Evolutionary conservation across 2,113 vertebrate species (phyloP).

Genomic region (Micronycteris hirsuta): DNA sequence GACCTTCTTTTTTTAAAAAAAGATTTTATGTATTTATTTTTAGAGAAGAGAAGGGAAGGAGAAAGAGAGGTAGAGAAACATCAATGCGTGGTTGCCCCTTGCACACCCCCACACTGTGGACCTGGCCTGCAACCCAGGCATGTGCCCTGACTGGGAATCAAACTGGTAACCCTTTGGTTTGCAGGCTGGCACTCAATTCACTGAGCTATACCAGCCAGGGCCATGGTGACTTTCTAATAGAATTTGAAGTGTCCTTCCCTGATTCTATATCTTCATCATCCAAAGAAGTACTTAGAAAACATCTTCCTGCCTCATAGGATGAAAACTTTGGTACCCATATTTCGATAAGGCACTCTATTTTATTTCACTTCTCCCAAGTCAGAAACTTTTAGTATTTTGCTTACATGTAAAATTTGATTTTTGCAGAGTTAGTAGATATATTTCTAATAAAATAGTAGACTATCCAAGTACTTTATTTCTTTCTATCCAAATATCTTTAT

Average conservation of each 20-base stretch:
- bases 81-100: no score
- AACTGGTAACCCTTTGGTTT: no score
- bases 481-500: conserved; percentile 56
- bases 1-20: conserved; percentile 39
- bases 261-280: conserved; percentile 92
- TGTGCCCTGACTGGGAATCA: no score
- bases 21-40: no score
- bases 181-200: no score
- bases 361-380: conserved; percentile 75
- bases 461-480: conserved; percentile 69
- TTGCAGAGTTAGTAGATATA: conserved; percentile 55
- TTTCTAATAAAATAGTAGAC: conserved; percentile 74
- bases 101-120: no score
- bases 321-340: conserved; percentile 69
- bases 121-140: no score
- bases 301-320: conserved; percentile 93
- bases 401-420: conserved; percentile 66
- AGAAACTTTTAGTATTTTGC: conserved; percentile 74
- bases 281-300: conserved; percentile 96
- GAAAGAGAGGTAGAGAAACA: no score
- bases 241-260: conserved; percentile 97
- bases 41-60: no score
- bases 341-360: conserved; percentile 77
- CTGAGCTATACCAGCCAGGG: no score
- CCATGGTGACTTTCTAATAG: conserved; percentile 91